Percentiles rank a stretch among this genome's conserved stretches.
phyloP scores from a whole-genome alignment of 2,113 vertebrate genomes.

The Sinocyclocheilus rhinocerous region DNA sequence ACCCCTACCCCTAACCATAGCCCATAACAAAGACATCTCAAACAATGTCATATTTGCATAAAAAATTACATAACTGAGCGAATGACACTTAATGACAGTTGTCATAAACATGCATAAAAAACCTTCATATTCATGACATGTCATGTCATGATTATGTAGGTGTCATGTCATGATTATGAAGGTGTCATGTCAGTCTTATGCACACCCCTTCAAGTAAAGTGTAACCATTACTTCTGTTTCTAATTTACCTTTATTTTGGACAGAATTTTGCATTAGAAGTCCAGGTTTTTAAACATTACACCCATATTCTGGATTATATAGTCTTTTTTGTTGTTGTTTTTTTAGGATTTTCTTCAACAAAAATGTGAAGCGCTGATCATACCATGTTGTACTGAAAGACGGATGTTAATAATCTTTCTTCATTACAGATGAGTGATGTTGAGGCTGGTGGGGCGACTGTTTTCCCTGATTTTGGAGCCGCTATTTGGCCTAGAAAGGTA shows the following conservation, averaged over 20 bases:
- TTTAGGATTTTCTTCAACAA: not conserved
- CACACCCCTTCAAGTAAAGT: too few relatives aligned
- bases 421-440: slow-evolving; percentile 93
- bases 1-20: too few relatives aligned
- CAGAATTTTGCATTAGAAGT: not conserved
- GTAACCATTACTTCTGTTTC: too few relatives aligned
- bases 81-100: too few relatives aligned
- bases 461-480: slow-evolving; percentile 95
- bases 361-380: not conserved
- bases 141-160: too few relatives aligned
- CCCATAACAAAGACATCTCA: too few relatives aligned
- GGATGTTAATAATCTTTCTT: not conserved
- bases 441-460: slow-evolving; percentile 95
- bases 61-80: too few relatives aligned
- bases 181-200: too few relatives aligned
- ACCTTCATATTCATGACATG: too few relatives aligned
- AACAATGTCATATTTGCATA: too few relatives aligned
- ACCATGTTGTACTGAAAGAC: not conserved
- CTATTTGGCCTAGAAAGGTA: slow-evolving; percentile 92
- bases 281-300: not conserved
- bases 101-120: too few relatives aligned
- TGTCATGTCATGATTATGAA: too few relatives aligned
- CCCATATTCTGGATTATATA: not conserved
- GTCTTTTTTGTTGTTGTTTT: not conserved
- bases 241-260: not conserved